Base-by-base conservation (phyloP, 2,888 invertebrate species). In the Malthinus flaveolus region DNA sequence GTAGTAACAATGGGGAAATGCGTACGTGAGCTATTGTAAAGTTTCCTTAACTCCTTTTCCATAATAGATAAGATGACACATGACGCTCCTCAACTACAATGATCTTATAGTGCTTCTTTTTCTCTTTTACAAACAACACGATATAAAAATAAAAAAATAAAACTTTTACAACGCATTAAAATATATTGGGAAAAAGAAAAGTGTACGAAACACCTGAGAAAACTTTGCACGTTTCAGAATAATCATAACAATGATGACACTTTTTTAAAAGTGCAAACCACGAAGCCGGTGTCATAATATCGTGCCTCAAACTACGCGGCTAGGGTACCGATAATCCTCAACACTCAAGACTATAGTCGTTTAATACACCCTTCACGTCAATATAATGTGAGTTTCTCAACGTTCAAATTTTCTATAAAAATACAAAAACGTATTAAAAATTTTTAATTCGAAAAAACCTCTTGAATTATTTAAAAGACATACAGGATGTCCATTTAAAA, bases 11-110 rank as follows among this genome's bases (percentile, higher is more conserved):
- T 56, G 54, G 63, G 56, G 56, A 59, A 15, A 42, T 63, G 64
- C 62, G 66, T 63, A 66, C 66, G 60, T 64, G 64, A 55, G 62
- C 57, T 36, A 32, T 32, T 23, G 46, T 50, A 51, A 56, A 61
- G 65, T 66, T 61, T 63, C 59, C 66, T 62, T 58, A 61, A 58
- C 56, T 64, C 57, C 50, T 49, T 52, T 62, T 68, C 59, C 66
- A 68, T 68, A 68, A 68, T 68, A 62, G 62, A 68, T 68, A 65
- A 65, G 63, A 47, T 46, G 35, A 48, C 39, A 37, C 39, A 15
- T 52, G 39, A 44, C 54, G 12, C 47, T 32, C 35, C 51, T 44
- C 39, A 59, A 51, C 55, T 54, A 54, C 49, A 52, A 45, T 49
- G 35, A 50, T 50, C 32, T 51, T 51, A 39, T 34, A 48, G 51